Evolutionary conservation across 2,113 vertebrate genomes (phyloP).

Genomic region (Plecotus auritus): DNA sequence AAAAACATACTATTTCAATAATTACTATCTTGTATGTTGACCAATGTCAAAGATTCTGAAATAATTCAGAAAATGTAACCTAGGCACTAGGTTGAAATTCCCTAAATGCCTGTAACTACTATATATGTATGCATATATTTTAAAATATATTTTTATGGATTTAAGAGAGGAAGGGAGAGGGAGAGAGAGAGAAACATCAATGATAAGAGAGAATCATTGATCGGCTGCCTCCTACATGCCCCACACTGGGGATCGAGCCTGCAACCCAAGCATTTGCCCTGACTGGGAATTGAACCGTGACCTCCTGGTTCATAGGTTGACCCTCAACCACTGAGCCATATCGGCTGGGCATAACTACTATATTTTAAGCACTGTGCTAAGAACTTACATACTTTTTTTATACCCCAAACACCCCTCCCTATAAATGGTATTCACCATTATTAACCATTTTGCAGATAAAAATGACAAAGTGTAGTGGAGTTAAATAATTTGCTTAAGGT

Average conservation of each 20-base stretch:
- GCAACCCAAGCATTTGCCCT: too few relatives aligned
- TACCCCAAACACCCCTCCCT: neutral
- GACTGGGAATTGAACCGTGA: too few relatives aligned
- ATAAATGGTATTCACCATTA: neutral
- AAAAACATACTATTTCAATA: neutral
- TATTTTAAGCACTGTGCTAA: neutral
- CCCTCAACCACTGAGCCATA: too few relatives aligned
- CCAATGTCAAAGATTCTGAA: neutral
- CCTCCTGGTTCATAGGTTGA: too few relatives aligned
- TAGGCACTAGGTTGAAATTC: neutral
- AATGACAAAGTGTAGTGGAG: neutral
- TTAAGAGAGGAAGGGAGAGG: too few relatives aligned
- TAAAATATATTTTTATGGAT: too few relatives aligned
- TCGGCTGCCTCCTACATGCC: too few relatives aligned
- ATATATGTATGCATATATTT: too few relatives aligned
- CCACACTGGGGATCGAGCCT: too few relatives aligned
- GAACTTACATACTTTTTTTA: neutral
- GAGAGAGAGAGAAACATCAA: too few relatives aligned
- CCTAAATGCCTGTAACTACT: neutral
- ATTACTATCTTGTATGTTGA: neutral
- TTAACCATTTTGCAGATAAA: neutral
- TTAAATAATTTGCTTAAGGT: neutral
- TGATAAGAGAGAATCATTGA: too few relatives aligned
- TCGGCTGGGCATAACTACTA: neutral
- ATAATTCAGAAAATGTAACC: neutral